phyloP scores from a whole-genome alignment of 2,113 vertebrate genomes.

The Herpailurus yagouaroundi region DNA sequence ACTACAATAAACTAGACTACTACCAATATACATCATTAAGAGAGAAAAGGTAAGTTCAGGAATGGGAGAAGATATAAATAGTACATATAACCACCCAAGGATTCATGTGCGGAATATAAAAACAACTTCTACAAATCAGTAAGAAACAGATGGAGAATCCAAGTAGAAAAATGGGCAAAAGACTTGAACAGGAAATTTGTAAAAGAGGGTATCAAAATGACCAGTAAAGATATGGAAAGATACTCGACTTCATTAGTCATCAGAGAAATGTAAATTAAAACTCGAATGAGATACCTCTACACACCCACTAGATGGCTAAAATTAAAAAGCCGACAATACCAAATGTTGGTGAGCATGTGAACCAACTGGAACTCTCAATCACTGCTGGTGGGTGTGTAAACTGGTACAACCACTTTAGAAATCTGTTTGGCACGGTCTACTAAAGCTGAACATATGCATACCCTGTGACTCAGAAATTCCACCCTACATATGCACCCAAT shows the following conservation, averaged over 20 bases:
- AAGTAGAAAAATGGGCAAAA: constrained; percentile 35
- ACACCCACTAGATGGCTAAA: constrained; percentile 59
- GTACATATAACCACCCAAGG: background rate
- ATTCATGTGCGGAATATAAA: constrained; percentile 26
- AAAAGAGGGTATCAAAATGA: constrained; percentile 36
- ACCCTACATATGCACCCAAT: background rate
- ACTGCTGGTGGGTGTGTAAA: background rate
- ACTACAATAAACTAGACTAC: too few relatives aligned
- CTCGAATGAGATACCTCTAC: constrained; percentile 23
- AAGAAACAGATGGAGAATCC: background rate
- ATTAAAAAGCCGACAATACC: constrained; percentile 50
- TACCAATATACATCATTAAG: background rate
- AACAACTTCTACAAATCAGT: background rate
- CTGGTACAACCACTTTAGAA: constrained; percentile 53
- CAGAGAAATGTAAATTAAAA: constrained; percentile 50
- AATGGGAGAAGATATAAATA: background rate
- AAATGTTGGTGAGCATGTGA: constrained; percentile 22
- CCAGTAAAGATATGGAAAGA: background rate
- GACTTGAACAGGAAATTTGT: background rate
- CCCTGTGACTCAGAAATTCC: constrained; percentile 63
- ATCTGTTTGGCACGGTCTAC: constrained; percentile 26
- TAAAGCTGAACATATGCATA: constrained; percentile 41
- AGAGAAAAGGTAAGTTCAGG: background rate
- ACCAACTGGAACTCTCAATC: background rate
- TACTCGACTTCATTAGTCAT: background rate